Evolutionary conservation across 1,140 invertebrate species (phyloP), one percentile per base, ranked within the genome.

Genomic region (Marisa cornuarietis): DNA sequence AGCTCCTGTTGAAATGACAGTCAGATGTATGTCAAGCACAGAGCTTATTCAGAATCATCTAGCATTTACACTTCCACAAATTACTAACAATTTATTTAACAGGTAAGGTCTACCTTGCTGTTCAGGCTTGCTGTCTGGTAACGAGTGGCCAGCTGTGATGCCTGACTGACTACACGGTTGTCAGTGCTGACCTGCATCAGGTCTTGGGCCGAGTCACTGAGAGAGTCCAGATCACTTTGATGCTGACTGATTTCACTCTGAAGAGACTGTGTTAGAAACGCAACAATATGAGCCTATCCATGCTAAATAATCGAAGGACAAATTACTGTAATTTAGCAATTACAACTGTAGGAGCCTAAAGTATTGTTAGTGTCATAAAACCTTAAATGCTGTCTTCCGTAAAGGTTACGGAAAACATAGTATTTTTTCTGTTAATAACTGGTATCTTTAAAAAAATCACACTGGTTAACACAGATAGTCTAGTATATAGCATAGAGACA

Each of bases 211-310:
- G 95, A 94, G 90, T 99, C 97, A 24, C 95, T 97, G 0, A 98
- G 94, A 72, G 95, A 94, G 87, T 99, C 97, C 80, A 98, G 96
- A 91, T 98, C 97, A 52, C 97, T 89, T 92, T 98, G 96, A 88
- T 97, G 97, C 2, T 96, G 95, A 62, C 95, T 92, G 11, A 98
- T 94, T 92, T 98, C 96, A 71, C 96, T 76, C 24, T 86, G 84
- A 2, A 87, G 81, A 68, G 83, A 62, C 83, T 83, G 81, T 83
- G 81, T 26, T 49, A 58, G 0, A 1, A 58, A 11, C 54, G 9
- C 54, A 58, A 58, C 11, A 58, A 58, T 58, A 58, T 14, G 11
- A 58, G 16, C 1, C 16, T 58, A 14, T 58, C 54, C 16, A 14
- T 58, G 54, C 16, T 42, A 42, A 42, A 42, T 42, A 42, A 4